A percentile compares a stretch with the other conserved stretches of the same genome.
phyloP scores from a whole-genome alignment of 1,140 invertebrate genomes.

The Carcinoscorpius rotundicauda region DNA sequence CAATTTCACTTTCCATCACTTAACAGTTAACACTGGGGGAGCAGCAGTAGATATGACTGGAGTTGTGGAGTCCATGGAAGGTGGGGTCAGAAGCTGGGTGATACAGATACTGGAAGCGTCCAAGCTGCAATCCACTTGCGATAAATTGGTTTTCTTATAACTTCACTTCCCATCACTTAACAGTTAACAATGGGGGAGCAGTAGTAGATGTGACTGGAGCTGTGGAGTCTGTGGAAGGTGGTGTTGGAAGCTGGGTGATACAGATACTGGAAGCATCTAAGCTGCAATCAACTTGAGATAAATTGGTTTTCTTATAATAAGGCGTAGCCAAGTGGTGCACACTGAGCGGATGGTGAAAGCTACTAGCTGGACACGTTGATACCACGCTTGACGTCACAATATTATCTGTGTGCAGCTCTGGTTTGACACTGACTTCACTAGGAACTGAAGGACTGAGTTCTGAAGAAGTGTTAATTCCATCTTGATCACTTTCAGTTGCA shows the following conservation, averaged over 20 bases:
- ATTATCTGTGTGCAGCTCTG: neutral
- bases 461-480: conserved; percentile 23
- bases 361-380: conserved; percentile 1
- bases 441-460: conserved; percentile 13
- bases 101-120: neutral
- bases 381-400: neutral
- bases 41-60: conserved; percentile 5
- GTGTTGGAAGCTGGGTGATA: conserved; percentile 14
- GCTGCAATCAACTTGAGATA: neutral
- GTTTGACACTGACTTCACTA: neutral
- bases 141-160: neutral
- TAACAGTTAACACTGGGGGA: conserved; percentile 5
- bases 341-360: conserved; percentile 14
- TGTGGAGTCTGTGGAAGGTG: conserved; percentile 18
- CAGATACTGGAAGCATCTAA: neutral
- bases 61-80: conserved; percentile 17
- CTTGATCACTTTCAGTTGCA: conserved; percentile 34
- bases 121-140: no score
- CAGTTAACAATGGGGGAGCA: conserved; percentile 4
- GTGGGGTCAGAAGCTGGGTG: conserved; percentile 14
- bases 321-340: conserved; percentile 12
- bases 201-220: conserved; percentile 12
- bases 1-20: neutral
- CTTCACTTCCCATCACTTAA: conserved; percentile 3
- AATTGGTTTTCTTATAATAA: neutral